These are phyloP conservation scores for Syrrhaptes paradoxus DNA, from an alignment of 2,113 vertebrate genomes.

Conservation along the genomic window DNA sequence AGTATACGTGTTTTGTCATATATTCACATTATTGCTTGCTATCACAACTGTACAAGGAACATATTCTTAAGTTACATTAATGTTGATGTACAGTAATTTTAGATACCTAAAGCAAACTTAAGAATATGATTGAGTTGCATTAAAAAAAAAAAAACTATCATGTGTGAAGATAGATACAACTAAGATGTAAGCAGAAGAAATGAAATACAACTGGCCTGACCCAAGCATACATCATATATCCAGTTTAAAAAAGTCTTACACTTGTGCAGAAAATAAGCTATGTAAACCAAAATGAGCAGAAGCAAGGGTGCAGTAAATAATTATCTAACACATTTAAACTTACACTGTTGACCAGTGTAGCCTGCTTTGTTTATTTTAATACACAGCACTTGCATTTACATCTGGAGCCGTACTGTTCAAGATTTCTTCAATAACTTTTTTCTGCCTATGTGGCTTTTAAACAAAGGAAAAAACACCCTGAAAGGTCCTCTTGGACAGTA, in stretches of 20 bases:
- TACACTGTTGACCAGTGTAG: not conserved
- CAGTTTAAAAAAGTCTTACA: slow-evolving; percentile 8
- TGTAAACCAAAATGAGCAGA: slow-evolving; percentile 52
- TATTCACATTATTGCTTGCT: slow-evolving; percentile 85
- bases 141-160: not conserved
- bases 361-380: slow-evolving; percentile 5
- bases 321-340: slow-evolving; percentile 8
- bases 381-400: slow-evolving; percentile 8
- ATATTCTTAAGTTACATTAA: slow-evolving; percentile 66
- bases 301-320: slow-evolving; percentile 42
- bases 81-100: slow-evolving; percentile 58
- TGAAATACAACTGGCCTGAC: slow-evolving; percentile 50
- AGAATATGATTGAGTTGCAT: slow-evolving; percentile 46
- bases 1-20: slow-evolving; percentile 71
- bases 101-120: slow-evolving; percentile 56
- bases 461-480: not conserved
- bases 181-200: not conserved
- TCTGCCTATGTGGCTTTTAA: not conserved
- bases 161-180: slow-evolving; percentile 59
- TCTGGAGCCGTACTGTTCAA: slow-evolving; percentile 20
- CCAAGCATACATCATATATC: slow-evolving; percentile 41
- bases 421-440: not conserved
- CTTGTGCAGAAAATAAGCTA: slow-evolving; percentile 55
- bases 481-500: slow-evolving; percentile 35
- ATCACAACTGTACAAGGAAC: slow-evolving; percentile 73